A percentile compares a stretch with the other conserved stretches of the same genome.
phyloP scores from a whole-genome alignment of 2,888 invertebrate species.

The Microchrysa polita region DNA sequence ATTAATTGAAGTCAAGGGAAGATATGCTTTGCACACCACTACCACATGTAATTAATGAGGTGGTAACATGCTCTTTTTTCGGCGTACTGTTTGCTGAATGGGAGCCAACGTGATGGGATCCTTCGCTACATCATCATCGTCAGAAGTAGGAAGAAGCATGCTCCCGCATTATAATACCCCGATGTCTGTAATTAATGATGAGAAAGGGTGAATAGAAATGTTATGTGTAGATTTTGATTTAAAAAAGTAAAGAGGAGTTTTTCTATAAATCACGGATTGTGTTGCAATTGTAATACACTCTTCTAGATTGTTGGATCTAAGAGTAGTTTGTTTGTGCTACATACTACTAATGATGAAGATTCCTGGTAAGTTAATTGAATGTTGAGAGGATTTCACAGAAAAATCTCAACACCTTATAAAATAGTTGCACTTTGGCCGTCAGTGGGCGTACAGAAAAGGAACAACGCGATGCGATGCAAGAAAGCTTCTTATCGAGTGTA shows the following conservation, averaged over 20 bases:
- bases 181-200: conserved; percentile 21
- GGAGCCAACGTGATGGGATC: not conserved
- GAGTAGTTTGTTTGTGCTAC: no score
- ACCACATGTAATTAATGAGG: conserved; percentile 44
- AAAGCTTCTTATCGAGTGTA: no score
- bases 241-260: conserved; percentile 11
- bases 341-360: no score
- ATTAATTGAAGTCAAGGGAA: conserved; percentile 35
- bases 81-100: not conserved
- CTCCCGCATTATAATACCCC: not conserved
- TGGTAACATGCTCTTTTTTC: conserved; percentile 34
- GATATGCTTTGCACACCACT: conserved; percentile 16
- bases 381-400: no score
- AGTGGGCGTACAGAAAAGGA: no score
- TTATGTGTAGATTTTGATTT: not conserved
- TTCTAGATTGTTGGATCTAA: no score
- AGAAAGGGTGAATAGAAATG: not conserved
- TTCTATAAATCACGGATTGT: conserved; percentile 10
- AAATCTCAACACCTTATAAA: no score
- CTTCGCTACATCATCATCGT: not conserved
- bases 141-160: not conserved
- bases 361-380: no score
- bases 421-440: no score
- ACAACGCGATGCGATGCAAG: no score
- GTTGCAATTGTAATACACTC: not conserved